phyloP scores from a whole-genome alignment of 2,888 invertebrate genomes.

The Drosophila anceps region DNA sequence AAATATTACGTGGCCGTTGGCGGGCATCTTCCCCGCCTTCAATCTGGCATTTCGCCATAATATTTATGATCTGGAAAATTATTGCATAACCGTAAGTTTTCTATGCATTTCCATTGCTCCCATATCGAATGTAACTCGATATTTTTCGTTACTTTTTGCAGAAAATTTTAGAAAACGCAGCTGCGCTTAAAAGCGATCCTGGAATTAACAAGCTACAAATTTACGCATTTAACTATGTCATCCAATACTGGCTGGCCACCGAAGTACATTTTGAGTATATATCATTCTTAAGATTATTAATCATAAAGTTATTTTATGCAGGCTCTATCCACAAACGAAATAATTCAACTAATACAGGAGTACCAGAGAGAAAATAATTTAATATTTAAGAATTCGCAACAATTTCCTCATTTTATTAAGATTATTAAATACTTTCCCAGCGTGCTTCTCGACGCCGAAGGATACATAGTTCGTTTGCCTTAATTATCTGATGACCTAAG shows the following conservation, averaged over 20 bases:
- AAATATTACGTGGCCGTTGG: conserved; percentile 42
- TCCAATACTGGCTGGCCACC: conserved; percentile 49
- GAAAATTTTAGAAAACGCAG: conserved; percentile 52
- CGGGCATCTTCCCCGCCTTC: conserved; percentile 52
- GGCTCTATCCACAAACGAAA: conserved; percentile 16
- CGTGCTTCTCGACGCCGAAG: conserved; percentile 52
- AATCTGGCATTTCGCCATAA: conserved; percentile 61
- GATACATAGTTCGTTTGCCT: conserved; percentile 22
- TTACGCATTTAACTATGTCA: conserved; percentile 57
- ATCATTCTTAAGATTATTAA: background rate
- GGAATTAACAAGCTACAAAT: conserved; percentile 43
- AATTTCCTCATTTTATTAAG: conserved; percentile 57
- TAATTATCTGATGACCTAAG: background rate
- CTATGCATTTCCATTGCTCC: background rate
- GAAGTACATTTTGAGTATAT: conserved; percentile 12
- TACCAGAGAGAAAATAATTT: conserved; percentile 49
- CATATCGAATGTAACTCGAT: background rate
- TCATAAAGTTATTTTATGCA: background rate
- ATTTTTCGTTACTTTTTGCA: conserved; percentile 18
- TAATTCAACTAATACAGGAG: conserved; percentile 39
- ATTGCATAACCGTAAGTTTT: conserved; percentile 45
- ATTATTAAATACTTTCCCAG: conserved; percentile 53
- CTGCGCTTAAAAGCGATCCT: conserved; percentile 8
- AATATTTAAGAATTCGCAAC: conserved; percentile 44
- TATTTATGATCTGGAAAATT: conserved; percentile 49